Evolutionary conservation across 2,113 vertebrate species (phyloP).

Genomic region (Nibea coibor): DNA sequence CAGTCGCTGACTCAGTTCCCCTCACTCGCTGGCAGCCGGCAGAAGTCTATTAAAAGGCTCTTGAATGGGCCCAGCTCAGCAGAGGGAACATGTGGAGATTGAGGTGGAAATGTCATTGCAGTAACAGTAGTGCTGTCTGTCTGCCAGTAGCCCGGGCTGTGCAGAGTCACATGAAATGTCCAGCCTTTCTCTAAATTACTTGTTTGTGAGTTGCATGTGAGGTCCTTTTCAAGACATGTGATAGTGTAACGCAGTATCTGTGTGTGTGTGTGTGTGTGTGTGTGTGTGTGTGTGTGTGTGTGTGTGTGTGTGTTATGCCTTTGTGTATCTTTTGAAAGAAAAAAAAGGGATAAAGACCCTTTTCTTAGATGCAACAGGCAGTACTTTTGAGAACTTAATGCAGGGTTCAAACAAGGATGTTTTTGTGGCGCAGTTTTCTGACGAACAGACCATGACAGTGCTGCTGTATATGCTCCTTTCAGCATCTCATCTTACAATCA

Average conservation of each 20-base stretch:
- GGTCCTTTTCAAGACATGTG: constrained; percentile 58
- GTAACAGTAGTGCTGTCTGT: constrained; percentile 31
- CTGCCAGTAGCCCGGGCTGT: neutral
- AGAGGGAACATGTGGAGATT: constrained; percentile 39
- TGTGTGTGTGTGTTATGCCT: constrained; percentile 41
- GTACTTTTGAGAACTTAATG: constrained; percentile 24
- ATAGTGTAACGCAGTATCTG: constrained; percentile 40
- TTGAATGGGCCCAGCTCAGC: constrained; percentile 59
- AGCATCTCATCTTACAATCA: constrained; percentile 7
- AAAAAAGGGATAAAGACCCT: constrained; percentile 38
- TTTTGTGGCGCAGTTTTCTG: constrained; percentile 31
- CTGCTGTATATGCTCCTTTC: neutral
- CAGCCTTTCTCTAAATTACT: constrained; percentile 40
- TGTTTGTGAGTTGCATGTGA: constrained; percentile 34
- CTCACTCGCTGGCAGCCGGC: constrained; percentile 48
- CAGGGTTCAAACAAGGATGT: constrained; percentile 41
- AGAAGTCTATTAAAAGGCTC: constrained; percentile 66
- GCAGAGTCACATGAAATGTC: constrained; percentile 53
- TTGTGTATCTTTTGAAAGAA: constrained; percentile 38
- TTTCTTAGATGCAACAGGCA: constrained; percentile 44
- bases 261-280: constrained; percentile 46
- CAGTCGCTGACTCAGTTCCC: constrained; percentile 67
- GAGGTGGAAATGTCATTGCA: constrained; percentile 44
- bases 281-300: constrained; percentile 48
- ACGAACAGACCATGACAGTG: constrained; percentile 29